phyloP scores from a whole-genome alignment of 2,113 vertebrate genomes.

The Raphicerus campestris region DNA sequence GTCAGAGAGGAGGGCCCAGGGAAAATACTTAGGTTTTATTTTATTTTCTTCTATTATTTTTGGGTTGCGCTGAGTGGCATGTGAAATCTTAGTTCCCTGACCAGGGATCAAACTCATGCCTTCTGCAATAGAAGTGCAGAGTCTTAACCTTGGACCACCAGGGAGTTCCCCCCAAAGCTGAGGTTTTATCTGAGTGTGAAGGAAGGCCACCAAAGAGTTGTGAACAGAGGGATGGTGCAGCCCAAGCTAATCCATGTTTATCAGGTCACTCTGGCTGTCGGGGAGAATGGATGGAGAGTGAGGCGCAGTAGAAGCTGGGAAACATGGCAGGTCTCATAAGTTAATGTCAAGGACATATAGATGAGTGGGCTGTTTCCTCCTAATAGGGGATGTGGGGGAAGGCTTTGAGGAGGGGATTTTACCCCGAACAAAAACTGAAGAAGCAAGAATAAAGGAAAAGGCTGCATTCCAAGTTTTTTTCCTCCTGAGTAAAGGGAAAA shows the following conservation, averaged over 20 bases:
- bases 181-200: not conserved
- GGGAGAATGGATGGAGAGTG: not conserved
- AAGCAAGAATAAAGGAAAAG: not conserved
- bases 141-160: not conserved
- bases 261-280: not conserved
- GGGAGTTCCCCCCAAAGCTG: no score
- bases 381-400: not conserved
- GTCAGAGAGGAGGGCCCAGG: not conserved
- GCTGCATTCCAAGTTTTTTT: not conserved
- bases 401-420: not conserved
- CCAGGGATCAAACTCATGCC: not conserved
- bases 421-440: not conserved
- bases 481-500: not conserved
- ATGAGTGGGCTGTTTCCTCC: not conserved
- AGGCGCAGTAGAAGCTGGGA: not conserved
- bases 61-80: rapidly evolving
- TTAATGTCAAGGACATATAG: not conserved
- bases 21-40: not conserved
- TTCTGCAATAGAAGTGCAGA: not conserved
- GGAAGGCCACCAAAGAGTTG: not conserved
- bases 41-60: not conserved
- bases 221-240: not conserved
- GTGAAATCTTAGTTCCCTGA: not conserved
- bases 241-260: not conserved
- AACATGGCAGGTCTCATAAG: not conserved